A percentile compares a stretch with the other conserved stretches of the same genome.
Conservation (phyloP, 1,140 invertebrate species). For the Argopecten irradians region DNA sequence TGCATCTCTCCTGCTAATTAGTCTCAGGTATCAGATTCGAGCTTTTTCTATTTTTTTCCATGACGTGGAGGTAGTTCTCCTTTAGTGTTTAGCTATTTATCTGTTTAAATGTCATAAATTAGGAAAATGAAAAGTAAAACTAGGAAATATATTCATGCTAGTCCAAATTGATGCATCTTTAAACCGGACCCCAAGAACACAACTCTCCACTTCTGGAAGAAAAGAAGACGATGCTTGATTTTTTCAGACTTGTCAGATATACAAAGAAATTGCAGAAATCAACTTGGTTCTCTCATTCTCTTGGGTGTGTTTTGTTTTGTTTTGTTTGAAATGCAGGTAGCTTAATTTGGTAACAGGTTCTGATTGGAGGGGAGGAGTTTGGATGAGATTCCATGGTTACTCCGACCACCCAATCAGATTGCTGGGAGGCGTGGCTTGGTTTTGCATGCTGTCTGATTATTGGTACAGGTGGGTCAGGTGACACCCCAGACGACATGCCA, state of each 20-base stretch:
- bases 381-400: not conserved
- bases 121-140: too few relatives aligned
- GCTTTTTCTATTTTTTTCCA: too few relatives aligned
- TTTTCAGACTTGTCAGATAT: too few relatives aligned
- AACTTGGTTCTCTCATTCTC: not conserved
- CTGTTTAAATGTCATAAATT: too few relatives aligned
- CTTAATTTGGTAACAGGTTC: not conserved
- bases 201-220: too few relatives aligned
- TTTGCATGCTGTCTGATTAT: constrained; percentile 34
- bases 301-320: not conserved
- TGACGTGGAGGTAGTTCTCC: too few relatives aligned
- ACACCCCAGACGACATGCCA: not conserved
- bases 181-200: too few relatives aligned
- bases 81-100: too few relatives aligned
- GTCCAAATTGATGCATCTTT: too few relatives aligned
- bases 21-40: too few relatives aligned
- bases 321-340: not conserved
- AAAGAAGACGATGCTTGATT: too few relatives aligned
- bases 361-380: not conserved
- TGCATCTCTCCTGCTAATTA: not conserved
- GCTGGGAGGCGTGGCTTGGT: not conserved
- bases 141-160: too few relatives aligned
- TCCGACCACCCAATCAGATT: not conserved
- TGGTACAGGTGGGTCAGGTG: constrained; percentile 49
- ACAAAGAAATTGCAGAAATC: not conserved